Base-by-base conservation (phyloP, 2,797 vertebrate species). In the Zalophus californianus region DNA sequence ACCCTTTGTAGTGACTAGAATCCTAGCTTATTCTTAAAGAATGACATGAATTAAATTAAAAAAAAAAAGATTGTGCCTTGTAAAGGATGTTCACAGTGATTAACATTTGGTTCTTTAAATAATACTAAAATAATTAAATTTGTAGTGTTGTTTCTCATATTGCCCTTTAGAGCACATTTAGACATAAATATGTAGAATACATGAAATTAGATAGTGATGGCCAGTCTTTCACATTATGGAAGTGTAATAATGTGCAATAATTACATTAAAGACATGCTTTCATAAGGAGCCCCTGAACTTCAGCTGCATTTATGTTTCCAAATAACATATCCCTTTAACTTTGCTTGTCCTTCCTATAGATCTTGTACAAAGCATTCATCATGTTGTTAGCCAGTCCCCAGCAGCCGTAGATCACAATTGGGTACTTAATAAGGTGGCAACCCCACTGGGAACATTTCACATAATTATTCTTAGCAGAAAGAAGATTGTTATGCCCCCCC, bases 1-100 rank as follows among this genome's bases (percentile, higher is more conserved):
- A 99, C 99, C 98, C 98, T 98, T 98, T 98, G 15, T 87, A 96
- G 97, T 94, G 80, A 86, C 94, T 92, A 72, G 66, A 97, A 75
- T 27, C 85, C 91, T 95, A 92, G 92, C 58, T 94, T 89, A 77
- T 70, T 96, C 83, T 97, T 96, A 4, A 84, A 91, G 91, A 97
- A 64, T 73, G n/a, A 56, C 16, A 48, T 89, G 64, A 95, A 96
- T 95, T 89, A 90, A 91, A 92, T 89, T 91, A 93, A 68, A 29
- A 21, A 20, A 48, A 35, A 85, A 94, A 82, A 84, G 32, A 48
- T 38, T 41, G 15, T 94, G 56, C 41, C 89, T 96, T 72, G 35
- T 94, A 84, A 93, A 90, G 95, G 70, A 92, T 90, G 60, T 92
- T 94, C 86, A 58, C 86, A 68, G 70, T 84, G 68, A 95, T 95